phyloP scores from a whole-genome alignment of 2,113 vertebrate species.

The Osmerus eperlanus region DNA sequence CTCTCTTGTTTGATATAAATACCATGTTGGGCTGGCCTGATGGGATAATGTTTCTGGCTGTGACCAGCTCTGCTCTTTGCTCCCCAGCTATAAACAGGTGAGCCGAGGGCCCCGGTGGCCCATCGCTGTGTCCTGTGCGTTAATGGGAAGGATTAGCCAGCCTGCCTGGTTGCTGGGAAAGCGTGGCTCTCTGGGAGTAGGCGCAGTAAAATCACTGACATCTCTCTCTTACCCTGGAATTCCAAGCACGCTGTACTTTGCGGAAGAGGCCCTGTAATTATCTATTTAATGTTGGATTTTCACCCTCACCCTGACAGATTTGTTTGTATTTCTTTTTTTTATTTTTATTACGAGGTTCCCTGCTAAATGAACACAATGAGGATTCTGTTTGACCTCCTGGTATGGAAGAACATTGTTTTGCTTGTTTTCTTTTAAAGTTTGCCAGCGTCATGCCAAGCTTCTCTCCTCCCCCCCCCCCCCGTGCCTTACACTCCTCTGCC shows the following conservation, averaged over 20 bases:
- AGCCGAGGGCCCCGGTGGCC: conserved; percentile 44
- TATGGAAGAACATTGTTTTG: conserved; percentile 17
- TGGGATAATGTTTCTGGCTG: conserved; percentile 60
- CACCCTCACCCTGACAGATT: conserved; percentile 39
- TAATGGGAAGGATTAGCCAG: conserved; percentile 46
- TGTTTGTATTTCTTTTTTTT: conserved; percentile 31
- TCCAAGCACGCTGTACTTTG: conserved; percentile 51
- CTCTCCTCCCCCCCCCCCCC: not conserved
- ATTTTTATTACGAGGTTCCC: not conserved
- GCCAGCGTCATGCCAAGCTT: not conserved
- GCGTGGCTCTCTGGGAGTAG: conserved; percentile 29
- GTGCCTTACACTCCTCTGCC: not conserved
- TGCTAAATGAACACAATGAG: not conserved
- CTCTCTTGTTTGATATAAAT: conserved; percentile 67
- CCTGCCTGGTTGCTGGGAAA: conserved; percentile 4
- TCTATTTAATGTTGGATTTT: conserved; percentile 45
- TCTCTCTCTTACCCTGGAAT: conserved; percentile 60
- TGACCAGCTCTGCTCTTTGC: conserved; percentile 52
- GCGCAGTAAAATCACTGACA: conserved; percentile 47
- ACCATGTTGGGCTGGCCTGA: conserved; percentile 45
- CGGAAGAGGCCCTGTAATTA: conserved; percentile 47
- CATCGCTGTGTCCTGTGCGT: conserved; percentile 28
- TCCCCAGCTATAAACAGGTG: conserved; percentile 65
- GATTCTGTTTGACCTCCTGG: conserved; percentile 10
- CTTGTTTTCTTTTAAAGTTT: conserved; percentile 11